Percentiles rank a stretch among this genome's conserved stretches.
Conservation (phyloP, 2,888 invertebrate species). For the Drosophila robusta region DNA sequence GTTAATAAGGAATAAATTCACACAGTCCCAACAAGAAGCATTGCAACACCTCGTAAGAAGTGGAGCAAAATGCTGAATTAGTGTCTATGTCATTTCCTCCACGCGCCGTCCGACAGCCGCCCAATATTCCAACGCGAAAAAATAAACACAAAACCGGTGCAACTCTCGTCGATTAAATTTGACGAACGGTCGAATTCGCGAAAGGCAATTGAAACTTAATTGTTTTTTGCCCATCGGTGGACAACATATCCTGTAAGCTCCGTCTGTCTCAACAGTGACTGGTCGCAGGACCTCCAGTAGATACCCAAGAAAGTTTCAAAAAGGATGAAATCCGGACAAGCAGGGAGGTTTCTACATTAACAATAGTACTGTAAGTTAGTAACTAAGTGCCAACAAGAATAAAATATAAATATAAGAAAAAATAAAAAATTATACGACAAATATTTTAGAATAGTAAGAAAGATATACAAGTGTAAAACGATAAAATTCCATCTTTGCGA, state of each 20-base stretch:
- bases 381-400: too few relatives aligned
- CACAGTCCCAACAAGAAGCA: too few relatives aligned
- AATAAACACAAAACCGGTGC: not conserved
- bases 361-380: slow-evolving; percentile 2
- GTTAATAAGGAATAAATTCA: too few relatives aligned
- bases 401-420: too few relatives aligned
- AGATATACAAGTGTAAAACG: not conserved
- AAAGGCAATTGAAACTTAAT: not conserved
- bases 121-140: not conserved
- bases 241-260: not conserved
- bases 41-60: too few relatives aligned
- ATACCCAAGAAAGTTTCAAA: slow-evolving; percentile 2
- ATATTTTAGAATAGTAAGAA: not conserved
- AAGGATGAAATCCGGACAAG: slow-evolving; percentile 1
- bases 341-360: not conserved
- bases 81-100: too few relatives aligned
- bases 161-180: not conserved
- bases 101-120: not conserved
- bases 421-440: too few relatives aligned
- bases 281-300: not conserved
- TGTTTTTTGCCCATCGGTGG: slow-evolving; percentile 2
- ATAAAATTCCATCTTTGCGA: not conserved
- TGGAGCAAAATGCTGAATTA: too few relatives aligned
- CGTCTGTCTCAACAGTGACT: not conserved
- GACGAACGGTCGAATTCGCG: not conserved